Conservation (phyloP, 2,113 vertebrate genomes). For the Chaenogobius annularis region DNA sequence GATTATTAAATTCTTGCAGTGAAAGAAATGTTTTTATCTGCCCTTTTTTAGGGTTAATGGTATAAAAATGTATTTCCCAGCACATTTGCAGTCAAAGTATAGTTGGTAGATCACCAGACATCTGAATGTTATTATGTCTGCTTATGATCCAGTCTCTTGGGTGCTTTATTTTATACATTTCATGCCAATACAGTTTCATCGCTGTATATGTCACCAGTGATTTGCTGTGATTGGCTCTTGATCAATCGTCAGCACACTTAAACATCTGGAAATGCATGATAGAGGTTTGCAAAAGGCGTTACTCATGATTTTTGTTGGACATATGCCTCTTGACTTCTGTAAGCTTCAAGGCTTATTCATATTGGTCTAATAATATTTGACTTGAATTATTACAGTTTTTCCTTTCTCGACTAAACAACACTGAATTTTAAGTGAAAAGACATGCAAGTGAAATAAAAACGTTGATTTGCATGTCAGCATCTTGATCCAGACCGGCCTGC, state of each 20-base stretch:
- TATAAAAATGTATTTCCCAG: neutral
- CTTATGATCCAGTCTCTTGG: constrained; percentile 16
- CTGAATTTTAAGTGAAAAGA: constrained; percentile 6
- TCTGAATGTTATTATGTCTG: constrained; percentile 60
- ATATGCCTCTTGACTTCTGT: neutral
- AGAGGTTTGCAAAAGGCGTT: constrained; percentile 13
- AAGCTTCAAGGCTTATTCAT: constrained; percentile 30
- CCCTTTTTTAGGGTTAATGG: constrained; percentile 30
- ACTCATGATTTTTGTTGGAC: constrained; percentile 33
- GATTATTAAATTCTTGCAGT: neutral
- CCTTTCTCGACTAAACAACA: constrained; percentile 11
- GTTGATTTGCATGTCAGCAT: constrained; percentile 68
- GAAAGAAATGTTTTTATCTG: constrained; percentile 33
- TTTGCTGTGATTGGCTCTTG: neutral
- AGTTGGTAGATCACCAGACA: constrained; percentile 26
- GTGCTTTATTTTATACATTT: constrained; percentile 13
- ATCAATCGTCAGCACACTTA: neutral
- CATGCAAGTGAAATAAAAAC: constrained; percentile 15
- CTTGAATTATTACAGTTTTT: constrained; percentile 26
- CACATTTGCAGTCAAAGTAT: no score
- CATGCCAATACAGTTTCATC: constrained; percentile 12
- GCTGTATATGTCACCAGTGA: neutral
- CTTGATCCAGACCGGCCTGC: constrained; percentile 55
- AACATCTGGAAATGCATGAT: constrained; percentile 16
- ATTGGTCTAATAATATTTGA: constrained; percentile 54